Evolutionary conservation across 2,797 vertebrate species (phyloP).

Genomic region (Sebastes dallii): DNA sequence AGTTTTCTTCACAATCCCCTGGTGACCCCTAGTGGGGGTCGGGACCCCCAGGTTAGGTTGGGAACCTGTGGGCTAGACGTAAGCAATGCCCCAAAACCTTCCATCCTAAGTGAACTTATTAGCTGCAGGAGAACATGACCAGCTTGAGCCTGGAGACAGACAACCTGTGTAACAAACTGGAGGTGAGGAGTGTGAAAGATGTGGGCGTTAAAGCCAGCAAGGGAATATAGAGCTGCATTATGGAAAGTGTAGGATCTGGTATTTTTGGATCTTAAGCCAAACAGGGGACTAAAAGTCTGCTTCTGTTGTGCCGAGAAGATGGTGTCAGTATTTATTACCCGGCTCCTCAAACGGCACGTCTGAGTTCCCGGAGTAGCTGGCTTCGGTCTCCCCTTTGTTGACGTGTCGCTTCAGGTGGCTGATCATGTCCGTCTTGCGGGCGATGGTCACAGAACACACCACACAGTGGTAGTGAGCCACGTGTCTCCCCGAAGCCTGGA

Average conservation of each 20-base stretch:
- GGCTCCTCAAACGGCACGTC: constrained; percentile 69
- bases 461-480: constrained; percentile 97
- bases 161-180: not conserved
- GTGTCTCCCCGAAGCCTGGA: constrained; percentile 83
- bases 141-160: too few relatives aligned
- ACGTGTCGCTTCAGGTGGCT: constrained; percentile 93
- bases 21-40: too few relatives aligned
- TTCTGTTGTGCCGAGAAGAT: not conserved
- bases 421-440: constrained; percentile 94
- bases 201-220: not conserved
- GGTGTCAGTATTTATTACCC: constrained; percentile 41
- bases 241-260: not conserved
- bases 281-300: not conserved
- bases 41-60: too few relatives aligned
- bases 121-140: too few relatives aligned
- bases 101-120: not conserved
- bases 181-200: not conserved
- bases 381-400: constrained; percentile 94
- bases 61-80: not conserved
- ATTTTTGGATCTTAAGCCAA: not conserved
- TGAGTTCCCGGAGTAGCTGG: constrained; percentile 84
- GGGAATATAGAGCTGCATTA: not conserved
- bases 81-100: not conserved
- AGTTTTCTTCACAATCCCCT: too few relatives aligned
- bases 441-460: constrained; percentile 93